A percentile compares a stretch with the other conserved stretches of the same genome.
phyloP scores from a whole-genome alignment of 2,113 vertebrate genomes.

The Larimichthys crocea region DNA sequence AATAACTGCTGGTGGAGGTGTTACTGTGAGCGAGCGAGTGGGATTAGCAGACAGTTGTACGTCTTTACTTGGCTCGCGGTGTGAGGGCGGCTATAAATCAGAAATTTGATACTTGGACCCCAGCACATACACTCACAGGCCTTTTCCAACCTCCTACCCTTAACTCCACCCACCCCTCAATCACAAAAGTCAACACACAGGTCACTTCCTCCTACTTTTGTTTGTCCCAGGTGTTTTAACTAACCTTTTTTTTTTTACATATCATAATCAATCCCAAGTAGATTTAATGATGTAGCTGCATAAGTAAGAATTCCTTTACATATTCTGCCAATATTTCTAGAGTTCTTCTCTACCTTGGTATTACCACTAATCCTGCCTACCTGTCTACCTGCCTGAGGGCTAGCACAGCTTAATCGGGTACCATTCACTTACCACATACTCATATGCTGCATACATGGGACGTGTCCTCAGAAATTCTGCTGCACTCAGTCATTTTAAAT shows the following conservation, averaged over 20 bases:
- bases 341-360: not conserved
- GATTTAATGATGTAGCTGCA: too few species aligned
- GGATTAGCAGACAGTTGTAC: conserved; percentile 39
- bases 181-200: not conserved
- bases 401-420: not conserved
- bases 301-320: not conserved
- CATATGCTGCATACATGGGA: not conserved
- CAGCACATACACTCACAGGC: not conserved
- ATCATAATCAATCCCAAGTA: not conserved
- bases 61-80: conserved; percentile 2
- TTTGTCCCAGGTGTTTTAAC: not conserved
- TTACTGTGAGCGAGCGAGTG: conserved; percentile 8
- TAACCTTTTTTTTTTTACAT: not conserved
- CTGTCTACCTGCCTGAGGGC: conserved; percentile 21
- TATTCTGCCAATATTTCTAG: not conserved
- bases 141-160: not conserved
- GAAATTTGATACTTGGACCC: conserved; percentile 46
- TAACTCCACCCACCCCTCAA: not conserved
- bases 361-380: not conserved
- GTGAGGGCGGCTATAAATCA: conserved; percentile 51
- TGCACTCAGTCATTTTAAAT: conserved; percentile 18
- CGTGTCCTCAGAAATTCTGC: not conserved
- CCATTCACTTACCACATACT: not conserved
- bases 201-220: conserved; percentile 1
- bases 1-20: conserved; percentile 37